Conservation (phyloP, 2,113 vertebrate genomes). For the Oreochromis spilurus region DNA sequence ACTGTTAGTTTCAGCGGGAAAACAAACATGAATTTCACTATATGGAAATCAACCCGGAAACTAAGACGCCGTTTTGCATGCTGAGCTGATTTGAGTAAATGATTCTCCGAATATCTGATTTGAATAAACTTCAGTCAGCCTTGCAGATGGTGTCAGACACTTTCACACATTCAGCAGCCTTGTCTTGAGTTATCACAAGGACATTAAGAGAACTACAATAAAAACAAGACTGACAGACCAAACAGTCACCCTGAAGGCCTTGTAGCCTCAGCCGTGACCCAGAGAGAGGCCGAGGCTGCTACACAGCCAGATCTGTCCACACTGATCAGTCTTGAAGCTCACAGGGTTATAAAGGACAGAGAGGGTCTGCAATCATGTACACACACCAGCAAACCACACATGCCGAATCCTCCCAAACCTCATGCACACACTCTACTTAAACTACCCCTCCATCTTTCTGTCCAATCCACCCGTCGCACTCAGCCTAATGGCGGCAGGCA, state of each 20-base stretch:
- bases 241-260: not conserved
- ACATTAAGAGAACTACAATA: not conserved
- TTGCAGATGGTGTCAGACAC: not conserved
- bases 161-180: not conserved
- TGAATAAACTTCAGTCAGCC: not conserved
- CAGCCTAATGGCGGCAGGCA: conserved; percentile 37
- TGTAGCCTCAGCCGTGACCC: not conserved
- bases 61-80: not conserved
- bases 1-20: not conserved
- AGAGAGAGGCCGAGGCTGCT: not conserved
- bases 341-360: not conserved
- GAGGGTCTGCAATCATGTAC: not conserved
- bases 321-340: not conserved
- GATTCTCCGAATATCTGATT: not conserved
- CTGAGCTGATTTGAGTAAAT: not conserved
- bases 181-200: not conserved
- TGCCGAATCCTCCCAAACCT: not conserved
- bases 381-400: not conserved
- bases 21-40: not conserved
- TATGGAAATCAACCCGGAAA: not conserved
- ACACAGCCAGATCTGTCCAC: not conserved
- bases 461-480: conserved; percentile 38
- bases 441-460: conserved; percentile 33
- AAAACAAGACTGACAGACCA: conserved; percentile 6
- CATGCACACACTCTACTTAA: conserved; percentile 1